Percentiles rank a stretch among this genome's conserved stretches.
Evolutionary conservation across 2,113 vertebrate species (phyloP).

Genomic region (Rhodinocichla rosea): DNA sequence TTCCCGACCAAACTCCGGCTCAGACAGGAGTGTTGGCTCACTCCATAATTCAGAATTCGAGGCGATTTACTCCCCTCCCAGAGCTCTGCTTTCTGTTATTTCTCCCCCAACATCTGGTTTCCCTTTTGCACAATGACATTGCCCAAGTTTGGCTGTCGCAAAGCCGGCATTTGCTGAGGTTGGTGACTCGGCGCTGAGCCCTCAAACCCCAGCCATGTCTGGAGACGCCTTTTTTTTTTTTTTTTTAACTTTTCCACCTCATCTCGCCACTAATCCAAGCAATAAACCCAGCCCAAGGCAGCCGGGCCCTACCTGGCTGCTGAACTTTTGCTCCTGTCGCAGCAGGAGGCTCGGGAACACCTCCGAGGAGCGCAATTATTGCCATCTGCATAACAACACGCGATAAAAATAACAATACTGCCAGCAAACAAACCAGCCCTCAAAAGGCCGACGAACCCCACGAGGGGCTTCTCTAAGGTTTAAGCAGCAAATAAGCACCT

Average conservation of each 20-base stretch:
- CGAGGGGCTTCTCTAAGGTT: fast-evolving
- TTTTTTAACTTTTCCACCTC: background rate
- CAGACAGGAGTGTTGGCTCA: fast-evolving
- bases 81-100: background rate
- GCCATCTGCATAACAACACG: background rate
- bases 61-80: background rate
- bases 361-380: background rate
- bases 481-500: background rate
- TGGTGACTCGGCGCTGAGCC: background rate
- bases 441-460: no score
- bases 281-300: conserved; percentile 5
- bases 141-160: conserved; percentile 9
- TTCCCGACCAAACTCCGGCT: fast-evolving
- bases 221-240: background rate
- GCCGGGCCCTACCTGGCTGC: background rate
- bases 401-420: background rate
- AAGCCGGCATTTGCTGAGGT: background rate
- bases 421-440: background rate
- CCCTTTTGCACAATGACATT: conserved; percentile 6
- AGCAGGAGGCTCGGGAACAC: background rate
- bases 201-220: background rate
- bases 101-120: conserved; percentile 9
- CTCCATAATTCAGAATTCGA: background rate
- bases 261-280: background rate
- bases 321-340: conserved; percentile 1